Conservation (phyloP, 2,797 vertebrate genomes). For the Amblyraja radiata region DNA sequence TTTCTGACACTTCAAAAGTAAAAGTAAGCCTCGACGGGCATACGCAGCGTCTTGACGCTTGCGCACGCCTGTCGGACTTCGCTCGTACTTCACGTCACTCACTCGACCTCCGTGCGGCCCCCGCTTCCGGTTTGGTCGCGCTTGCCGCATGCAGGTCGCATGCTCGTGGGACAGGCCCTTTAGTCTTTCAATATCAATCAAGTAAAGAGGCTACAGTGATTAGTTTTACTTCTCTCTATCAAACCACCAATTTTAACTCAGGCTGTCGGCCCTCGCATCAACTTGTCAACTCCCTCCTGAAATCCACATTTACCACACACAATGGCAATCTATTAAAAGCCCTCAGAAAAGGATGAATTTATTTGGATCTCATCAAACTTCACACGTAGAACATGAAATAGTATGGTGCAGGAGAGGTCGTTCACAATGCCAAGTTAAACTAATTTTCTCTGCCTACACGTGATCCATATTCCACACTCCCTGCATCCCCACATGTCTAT, state of each 20-base stretch:
- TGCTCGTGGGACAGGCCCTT: too few species aligned
- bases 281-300: background rate
- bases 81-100: too few species aligned
- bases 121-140: too few species aligned
- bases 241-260: background rate
- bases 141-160: too few species aligned
- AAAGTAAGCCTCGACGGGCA: background rate
- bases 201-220: background rate
- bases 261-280: background rate
- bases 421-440: too few species aligned
- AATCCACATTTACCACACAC: background rate
- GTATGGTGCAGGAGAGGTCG: too few species aligned
- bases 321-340: background rate
- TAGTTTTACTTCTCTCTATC: background rate
- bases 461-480: too few species aligned
- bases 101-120: too few species aligned
- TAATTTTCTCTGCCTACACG: too few species aligned
- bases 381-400: background rate
- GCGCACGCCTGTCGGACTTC: too few species aligned
- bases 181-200: background rate
- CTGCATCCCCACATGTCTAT: too few species aligned
- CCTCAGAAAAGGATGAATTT: background rate
- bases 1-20: background rate
- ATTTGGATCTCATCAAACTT: background rate
- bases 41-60: too few species aligned